Evolutionary conservation across 2,797 vertebrate genomes (phyloP).

Genomic region (Danio tinwini): DNA sequence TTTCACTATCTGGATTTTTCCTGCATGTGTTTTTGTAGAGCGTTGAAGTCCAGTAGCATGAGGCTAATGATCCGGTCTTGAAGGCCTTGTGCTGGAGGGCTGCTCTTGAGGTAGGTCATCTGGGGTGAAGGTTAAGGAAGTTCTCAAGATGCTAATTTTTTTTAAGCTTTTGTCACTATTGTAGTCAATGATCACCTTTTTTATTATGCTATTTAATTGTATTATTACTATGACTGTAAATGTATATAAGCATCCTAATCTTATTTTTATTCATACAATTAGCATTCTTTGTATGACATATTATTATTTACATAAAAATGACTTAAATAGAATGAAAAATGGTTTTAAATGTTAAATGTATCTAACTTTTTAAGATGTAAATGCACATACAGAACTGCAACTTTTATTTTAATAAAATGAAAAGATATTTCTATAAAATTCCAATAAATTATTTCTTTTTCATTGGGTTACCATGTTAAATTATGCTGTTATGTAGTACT

Average conservation of each 20-base stretch:
- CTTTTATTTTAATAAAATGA: not conserved
- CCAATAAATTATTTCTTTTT: no score
- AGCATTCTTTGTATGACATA: not conserved
- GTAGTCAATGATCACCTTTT: not conserved
- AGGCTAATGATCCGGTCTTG: conserved; percentile 56
- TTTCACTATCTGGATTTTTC: conserved; percentile 3
- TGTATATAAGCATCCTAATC: not conserved
- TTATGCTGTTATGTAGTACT: not conserved
- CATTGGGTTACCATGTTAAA: not conserved
- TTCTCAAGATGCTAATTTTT: conserved; percentile 57
- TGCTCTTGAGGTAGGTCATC: conserved; percentile 79
- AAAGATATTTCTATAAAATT: no score
- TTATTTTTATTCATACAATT: no score
- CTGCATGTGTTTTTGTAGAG: not conserved
- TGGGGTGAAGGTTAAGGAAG: conserved; percentile 69
- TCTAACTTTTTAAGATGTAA: not conserved
- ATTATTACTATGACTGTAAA: not conserved
- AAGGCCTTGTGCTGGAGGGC: conserved; percentile 47
- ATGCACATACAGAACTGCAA: not conserved
- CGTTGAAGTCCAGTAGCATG: not conserved
- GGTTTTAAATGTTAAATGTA: not conserved
- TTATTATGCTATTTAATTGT: not conserved
- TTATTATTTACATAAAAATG: not conserved
- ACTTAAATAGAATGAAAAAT: not conserved
- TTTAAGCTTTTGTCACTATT: conserved; percentile 1